Evolutionary conservation across 2,797 vertebrate genomes (phyloP), one percentile per base, ranked within the genome.

Genomic region (Eulemur rubriventer): DNA sequence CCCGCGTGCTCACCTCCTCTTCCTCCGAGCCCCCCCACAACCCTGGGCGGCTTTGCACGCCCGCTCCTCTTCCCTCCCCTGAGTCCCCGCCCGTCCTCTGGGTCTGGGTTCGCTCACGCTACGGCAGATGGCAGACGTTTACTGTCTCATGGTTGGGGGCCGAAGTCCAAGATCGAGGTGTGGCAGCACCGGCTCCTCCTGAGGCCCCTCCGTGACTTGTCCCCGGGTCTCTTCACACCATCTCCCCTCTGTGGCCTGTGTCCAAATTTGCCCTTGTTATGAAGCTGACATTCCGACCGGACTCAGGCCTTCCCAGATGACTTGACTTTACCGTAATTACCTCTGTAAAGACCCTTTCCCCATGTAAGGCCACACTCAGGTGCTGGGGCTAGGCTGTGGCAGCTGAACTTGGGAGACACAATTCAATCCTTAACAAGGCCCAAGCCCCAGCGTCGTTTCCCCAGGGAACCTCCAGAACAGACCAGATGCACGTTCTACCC

Each of bases 131-230:
- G 14, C 24, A 35, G 10, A 9, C 1, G 0, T 1, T 6, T 14
- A 3, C 26, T 0, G 4, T 7, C 17, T 22, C 41, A 3, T 0
- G 0, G 8, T 17, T 17, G 1, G 78, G 65, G 30, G 33, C 2
- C 1, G 10, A 30, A 35, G 38, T 57, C 65, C 2, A 0, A 59
- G 65, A 35, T 4, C 13, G 28, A 11, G 30, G 63, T 52, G 24
- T 9, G 9, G 50, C 50, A 10, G 50, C 30, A 16, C 3, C 2
- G 2, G 89, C 0, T 12, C 4, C 14, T 10, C 63, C 30, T 5
- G 22, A 70, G 33, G 35, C 35, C 22, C 35, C 20, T 70, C 20
- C 4, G 7, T 8, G 35, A 35, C 35, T 22, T 12, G 22, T 12
- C n/a, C n/a, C 35, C 5, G 1, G 4, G 67, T 12, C 67, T 70